Conservation (phyloP, 1,140 invertebrate genomes). For the Anagrus nilaparvatae region DNA sequence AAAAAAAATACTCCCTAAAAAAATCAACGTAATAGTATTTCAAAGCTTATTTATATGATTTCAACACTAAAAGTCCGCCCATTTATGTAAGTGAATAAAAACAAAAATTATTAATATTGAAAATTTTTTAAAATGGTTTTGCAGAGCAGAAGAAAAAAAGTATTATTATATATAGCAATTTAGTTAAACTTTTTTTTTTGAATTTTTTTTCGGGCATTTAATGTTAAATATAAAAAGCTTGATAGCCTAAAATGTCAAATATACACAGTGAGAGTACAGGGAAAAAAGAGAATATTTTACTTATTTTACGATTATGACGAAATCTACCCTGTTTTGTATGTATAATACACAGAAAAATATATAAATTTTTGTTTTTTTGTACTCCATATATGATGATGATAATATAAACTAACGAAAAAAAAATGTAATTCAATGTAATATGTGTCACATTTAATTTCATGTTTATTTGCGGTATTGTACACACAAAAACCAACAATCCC, state of each 20-base stretch:
- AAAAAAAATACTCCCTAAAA: slow-evolving; percentile 10
- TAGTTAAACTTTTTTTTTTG: slow-evolving; percentile 7
- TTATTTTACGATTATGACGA: slow-evolving; percentile 10
- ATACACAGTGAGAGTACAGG: not conserved
- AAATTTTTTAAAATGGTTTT: no score
- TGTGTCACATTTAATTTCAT: no score
- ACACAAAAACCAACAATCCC: no score
- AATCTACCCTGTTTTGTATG: no score
- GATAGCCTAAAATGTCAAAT: no score
- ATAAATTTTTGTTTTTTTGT: no score
- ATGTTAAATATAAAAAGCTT: no score
- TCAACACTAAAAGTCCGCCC: slow-evolving; percentile 3
- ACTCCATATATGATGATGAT: no score
- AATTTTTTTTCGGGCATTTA: slow-evolving; percentile 4
- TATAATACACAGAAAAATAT: no score
- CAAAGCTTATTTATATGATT: slow-evolving; percentile 13
- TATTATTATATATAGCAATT: slow-evolving; percentile 4
- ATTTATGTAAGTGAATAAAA: slow-evolving; percentile 13
- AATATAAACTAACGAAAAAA: no score
- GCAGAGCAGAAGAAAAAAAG: not conserved
- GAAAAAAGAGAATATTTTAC: slow-evolving; percentile 6
- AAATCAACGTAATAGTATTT: slow-evolving; percentile 3
- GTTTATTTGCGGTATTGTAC: no score
- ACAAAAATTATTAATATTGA: slow-evolving; percentile 17
- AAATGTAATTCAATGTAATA: no score